These are phyloP conservation scores for Marronus borbonicus DNA, from an alignment of 2,888 invertebrate species.

Conservation along the genomic window DNA sequence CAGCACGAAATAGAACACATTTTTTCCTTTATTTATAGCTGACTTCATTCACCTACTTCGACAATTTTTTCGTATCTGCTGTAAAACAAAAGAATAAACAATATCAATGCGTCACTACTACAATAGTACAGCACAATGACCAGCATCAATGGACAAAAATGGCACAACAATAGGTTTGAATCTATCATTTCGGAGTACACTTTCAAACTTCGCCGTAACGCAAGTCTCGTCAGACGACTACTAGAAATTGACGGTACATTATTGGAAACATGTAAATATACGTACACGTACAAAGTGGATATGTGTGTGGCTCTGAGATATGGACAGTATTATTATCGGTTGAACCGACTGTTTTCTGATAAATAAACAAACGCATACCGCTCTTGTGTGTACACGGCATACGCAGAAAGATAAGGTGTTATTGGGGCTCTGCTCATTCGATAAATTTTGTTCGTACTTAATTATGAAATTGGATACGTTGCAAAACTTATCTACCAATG, in stretches of 20 bases:
- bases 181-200: constrained; percentile 4
- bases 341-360: constrained; percentile 32
- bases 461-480: constrained; percentile 7
- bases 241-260: constrained; percentile 8
- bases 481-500: constrained; percentile 12
- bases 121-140: not conserved
- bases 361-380: constrained; percentile 38
- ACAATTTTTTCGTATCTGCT: constrained; percentile 21
- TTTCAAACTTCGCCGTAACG: not conserved
- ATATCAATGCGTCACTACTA: constrained; percentile 1
- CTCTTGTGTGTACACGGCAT: constrained; percentile 6
- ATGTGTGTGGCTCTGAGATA: constrained; percentile 2
- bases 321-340: constrained; percentile 27
- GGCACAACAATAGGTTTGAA: not conserved
- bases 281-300: not conserved
- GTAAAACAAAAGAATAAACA: constrained; percentile 30
- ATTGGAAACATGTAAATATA: constrained; percentile 8
- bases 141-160: not conserved
- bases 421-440: not conserved
- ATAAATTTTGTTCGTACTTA: not conserved
- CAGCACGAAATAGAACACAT: constrained; percentile 37
- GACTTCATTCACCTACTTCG: constrained; percentile 10
- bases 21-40: not conserved
- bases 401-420: constrained; percentile 22
- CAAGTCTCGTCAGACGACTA: not conserved